Evolutionary conservation across 2,113 vertebrate genomes (phyloP), one percentile per base, ranked within the genome.

Genomic region (Riparia riparia): DNA sequence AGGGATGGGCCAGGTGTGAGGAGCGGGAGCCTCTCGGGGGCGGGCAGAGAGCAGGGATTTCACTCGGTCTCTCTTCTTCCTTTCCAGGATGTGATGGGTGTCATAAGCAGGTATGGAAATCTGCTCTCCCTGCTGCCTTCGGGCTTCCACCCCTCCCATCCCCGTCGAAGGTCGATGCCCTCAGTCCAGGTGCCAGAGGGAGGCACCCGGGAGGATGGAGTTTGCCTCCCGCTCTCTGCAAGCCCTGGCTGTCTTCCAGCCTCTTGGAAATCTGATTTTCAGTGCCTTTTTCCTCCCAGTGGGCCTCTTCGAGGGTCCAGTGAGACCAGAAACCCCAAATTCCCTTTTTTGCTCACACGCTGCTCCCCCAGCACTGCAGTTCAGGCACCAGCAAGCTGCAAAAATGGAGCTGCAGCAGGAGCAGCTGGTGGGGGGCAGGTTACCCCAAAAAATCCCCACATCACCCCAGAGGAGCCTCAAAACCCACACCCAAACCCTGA

Each of bases 401-500:
- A 50, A 82, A 71, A 16, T 4, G 12, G 20, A 54, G 50, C 44
- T 31, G 54, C n/a, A 8, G 37, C 14, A 6, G 37, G 29, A 76
- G 12, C 6, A 34, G 50, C 53, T 5, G n/a, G 4, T 4, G 9
- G 11, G 39, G 11, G 34, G 9, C 5, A 34, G 19, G 54, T 22
- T 4, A 25, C 22, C 17, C 26, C 2, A 29, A 10, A 22, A 15
- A 29, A n/a, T 11, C 6, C n/a, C n/a, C 17, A 19, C 29, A 7
- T 25, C 12, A 7, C 3, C 12, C 1, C 2, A 25, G 32, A 31
- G 17, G 2, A 5, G 5, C 39, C 31, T 10, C 34, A 13, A 69
- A 57, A 47, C 0, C 14, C n/a, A 11, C 0, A 0, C 7, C n/a
- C 6, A 47, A 63, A 70, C 17, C 26, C n/a, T 0, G 3, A 3